Conservation (phyloP, 2,888 invertebrate species). For the Podotricha telesiphe region DNA sequence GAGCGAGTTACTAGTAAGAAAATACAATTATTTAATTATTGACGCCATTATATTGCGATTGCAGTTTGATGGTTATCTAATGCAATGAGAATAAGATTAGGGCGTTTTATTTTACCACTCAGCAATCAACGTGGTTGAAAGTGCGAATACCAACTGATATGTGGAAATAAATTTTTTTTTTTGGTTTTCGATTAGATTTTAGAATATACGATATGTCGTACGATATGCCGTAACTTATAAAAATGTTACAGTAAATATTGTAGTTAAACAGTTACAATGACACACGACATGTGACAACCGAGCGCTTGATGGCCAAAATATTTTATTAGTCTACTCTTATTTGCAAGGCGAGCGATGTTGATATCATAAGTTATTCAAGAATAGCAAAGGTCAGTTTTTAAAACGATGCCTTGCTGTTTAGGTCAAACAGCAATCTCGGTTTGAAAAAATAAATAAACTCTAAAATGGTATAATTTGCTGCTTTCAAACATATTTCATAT, state of each 20-base stretch:
- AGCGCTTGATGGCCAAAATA: conserved; percentile 27
- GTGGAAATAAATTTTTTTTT: too few relatives aligned
- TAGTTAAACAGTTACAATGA: conserved; percentile 29
- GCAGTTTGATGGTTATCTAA: too few relatives aligned
- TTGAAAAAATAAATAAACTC: background rate
- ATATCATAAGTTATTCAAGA: conserved; percentile 21
- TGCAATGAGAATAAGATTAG: too few relatives aligned
- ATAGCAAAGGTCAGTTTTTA: conserved; percentile 15
- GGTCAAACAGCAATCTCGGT: background rate
- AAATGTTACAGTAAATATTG: conserved; percentile 26
- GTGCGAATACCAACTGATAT: too few relatives aligned
- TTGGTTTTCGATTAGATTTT: background rate
- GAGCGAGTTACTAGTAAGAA: too few relatives aligned
- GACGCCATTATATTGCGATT: too few relatives aligned
- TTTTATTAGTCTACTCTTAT: conserved; percentile 25
- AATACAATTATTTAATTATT: too few relatives aligned
- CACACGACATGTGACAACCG: conserved; percentile 35
- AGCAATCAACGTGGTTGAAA: too few relatives aligned
- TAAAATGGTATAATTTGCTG: background rate
- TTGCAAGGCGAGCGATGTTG: conserved; percentile 24
- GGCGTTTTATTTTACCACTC: too few relatives aligned
- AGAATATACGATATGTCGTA: conserved; percentile 3
- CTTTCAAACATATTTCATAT: background rate
- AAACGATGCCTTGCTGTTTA: conserved; percentile 14
- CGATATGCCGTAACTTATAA: conserved; percentile 5